A percentile compares a stretch with the other conserved stretches of the same genome.
Evolutionary conservation across 2,797 vertebrate genomes (phyloP).

Genomic region (Naso thynnoides): DNA sequence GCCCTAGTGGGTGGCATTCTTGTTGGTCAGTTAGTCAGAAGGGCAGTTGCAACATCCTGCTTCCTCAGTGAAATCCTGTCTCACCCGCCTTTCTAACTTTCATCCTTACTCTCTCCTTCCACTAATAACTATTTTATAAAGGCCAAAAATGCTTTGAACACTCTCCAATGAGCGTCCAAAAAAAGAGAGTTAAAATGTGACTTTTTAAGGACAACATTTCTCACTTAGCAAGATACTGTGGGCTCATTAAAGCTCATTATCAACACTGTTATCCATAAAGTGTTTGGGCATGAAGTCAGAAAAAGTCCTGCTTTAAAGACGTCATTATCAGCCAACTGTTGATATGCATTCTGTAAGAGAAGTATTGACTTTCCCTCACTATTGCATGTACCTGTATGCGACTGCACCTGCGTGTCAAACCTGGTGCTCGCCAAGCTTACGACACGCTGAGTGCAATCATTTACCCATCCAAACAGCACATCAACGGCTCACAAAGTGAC

Average conservation of each 20-base stretch:
- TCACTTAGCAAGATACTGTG: neutral
- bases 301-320: constrained; percentile 8
- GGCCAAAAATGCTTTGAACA: neutral
- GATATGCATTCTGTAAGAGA: neutral
- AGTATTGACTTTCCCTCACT: neutral
- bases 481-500: constrained; percentile 40
- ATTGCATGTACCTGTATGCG: constrained; percentile 2
- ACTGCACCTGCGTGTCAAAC: neutral
- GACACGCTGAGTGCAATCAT: constrained; percentile 47
- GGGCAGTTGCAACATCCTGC: constrained; percentile 5
- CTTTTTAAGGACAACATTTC: neutral
- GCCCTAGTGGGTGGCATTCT: neutral
- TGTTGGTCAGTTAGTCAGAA: constrained; percentile 18
- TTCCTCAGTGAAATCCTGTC: constrained; percentile 4
- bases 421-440: constrained; percentile 1
- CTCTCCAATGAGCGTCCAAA: neutral
- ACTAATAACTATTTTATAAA: neutral
- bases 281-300: neutral
- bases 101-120: neutral
- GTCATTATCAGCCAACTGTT: neutral
- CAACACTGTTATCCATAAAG: neutral
- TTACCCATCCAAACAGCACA: constrained; percentile 55
- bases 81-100: neutral
- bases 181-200: neutral
- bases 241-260: constrained; percentile 12